phyloP scores from a whole-genome alignment of 1,140 invertebrate species.

The Oryctes rhinoceros region DNA sequence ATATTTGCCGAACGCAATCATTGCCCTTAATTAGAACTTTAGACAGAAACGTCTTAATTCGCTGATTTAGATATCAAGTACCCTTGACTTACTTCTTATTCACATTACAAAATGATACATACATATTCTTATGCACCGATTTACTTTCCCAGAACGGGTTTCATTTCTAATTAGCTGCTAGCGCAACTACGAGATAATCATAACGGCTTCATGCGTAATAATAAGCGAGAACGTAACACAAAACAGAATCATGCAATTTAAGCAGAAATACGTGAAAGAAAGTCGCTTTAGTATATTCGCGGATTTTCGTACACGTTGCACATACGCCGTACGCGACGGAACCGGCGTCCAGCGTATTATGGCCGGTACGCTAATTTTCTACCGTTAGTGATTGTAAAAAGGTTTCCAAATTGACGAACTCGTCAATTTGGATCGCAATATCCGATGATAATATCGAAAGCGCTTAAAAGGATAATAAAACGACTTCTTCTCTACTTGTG shows the following conservation, averaged over 20 bases:
- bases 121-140: background rate
- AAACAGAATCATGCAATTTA: background rate
- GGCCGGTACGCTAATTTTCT: too few relatives aligned
- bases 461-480: too few relatives aligned
- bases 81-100: slow-evolving; percentile 1
- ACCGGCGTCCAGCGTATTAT: too few relatives aligned
- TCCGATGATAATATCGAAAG: too few relatives aligned
- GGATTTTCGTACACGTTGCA: background rate
- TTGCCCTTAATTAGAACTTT: too few relatives aligned
- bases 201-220: background rate
- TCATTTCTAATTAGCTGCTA: background rate
- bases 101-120: background rate
- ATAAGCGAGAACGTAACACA: background rate
- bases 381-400: too few relatives aligned
- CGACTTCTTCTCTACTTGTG: too few relatives aligned
- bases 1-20: too few relatives aligned
- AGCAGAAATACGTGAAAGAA: background rate
- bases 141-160: slow-evolving; percentile 17
- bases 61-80: background rate
- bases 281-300: background rate
- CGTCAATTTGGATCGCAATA: too few relatives aligned
- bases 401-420: too few relatives aligned
- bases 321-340: background rate
- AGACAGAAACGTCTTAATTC: too few relatives aligned
- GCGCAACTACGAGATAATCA: slow-evolving; percentile 5